Conservation (phyloP, 2,113 vertebrate species). For the Hypomesus transpacificus region DNA sequence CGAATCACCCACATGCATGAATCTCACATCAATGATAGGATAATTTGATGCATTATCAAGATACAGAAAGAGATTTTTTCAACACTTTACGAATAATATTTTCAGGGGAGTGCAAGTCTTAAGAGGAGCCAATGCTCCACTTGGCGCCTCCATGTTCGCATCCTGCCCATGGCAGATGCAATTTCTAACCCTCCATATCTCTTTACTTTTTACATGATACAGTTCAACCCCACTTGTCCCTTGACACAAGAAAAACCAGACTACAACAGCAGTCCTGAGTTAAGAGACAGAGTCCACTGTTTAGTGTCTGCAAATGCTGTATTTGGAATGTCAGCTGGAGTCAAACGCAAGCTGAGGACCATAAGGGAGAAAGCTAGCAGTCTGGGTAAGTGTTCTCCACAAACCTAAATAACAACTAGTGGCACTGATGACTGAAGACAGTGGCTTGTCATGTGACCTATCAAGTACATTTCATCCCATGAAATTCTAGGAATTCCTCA, state of each 20-base stretch:
- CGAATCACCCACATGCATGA: too few species aligned
- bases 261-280: conserved; percentile 5
- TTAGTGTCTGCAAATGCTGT: conserved; percentile 6
- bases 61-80: background rate
- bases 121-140: too few species aligned
- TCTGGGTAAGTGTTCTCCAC: conserved; percentile 9
- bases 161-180: too few species aligned
- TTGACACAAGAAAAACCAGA: background rate
- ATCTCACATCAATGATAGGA: too few species aligned
- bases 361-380: conserved; percentile 10
- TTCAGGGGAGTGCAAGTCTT: too few species aligned
- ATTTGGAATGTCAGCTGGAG: fast-evolving
- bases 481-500: conserved; percentile 25
- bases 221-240: conserved; percentile 22
- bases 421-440: too few species aligned
- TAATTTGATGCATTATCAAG: too few species aligned
- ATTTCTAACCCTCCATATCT: too few species aligned
- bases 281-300: conserved; percentile 28
- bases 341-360: background rate
- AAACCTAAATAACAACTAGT: too few species aligned
- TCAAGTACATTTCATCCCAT: background rate
- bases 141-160: too few species aligned
- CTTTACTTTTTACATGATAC: too few species aligned
- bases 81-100: too few species aligned
- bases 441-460: background rate